A percentile compares a stretch with the other conserved stretches of the same genome.
phyloP scores from a whole-genome alignment of 1,140 invertebrate species.

The Apis cerana region DNA sequence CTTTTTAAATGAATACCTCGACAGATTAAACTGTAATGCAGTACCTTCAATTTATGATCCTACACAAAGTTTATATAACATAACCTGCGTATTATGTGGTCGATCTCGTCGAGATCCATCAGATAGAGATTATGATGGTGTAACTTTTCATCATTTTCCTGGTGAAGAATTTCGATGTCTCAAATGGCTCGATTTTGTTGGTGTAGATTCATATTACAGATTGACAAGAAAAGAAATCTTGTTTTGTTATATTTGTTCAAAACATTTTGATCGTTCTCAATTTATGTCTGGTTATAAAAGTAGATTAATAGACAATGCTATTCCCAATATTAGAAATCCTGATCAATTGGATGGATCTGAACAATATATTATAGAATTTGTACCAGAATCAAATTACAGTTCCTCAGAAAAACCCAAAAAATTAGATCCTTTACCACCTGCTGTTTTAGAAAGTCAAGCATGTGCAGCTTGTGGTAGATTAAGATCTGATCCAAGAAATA shows the following conservation, averaged over 20 bases:
- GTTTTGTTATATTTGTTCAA: slow-evolving; percentile 80
- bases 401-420: slow-evolving; percentile 63
- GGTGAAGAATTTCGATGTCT: slow-evolving; percentile 79
- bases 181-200: slow-evolving; percentile 79
- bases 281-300: slow-evolving; percentile 74
- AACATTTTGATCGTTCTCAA: slow-evolving; percentile 77
- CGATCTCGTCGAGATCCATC: slow-evolving; percentile 74
- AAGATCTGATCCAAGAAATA: slow-evolving; percentile 75
- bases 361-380: slow-evolving; percentile 54
- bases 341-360: slow-evolving; percentile 63
- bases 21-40: slow-evolving; percentile 74
- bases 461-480: slow-evolving; percentile 77
- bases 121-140: slow-evolving; percentile 71
- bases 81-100: slow-evolving; percentile 77
- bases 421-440: slow-evolving; percentile 67
- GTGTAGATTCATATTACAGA: slow-evolving; percentile 78
- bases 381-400: slow-evolving; percentile 57
- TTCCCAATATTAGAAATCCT: slow-evolving; percentile 75
- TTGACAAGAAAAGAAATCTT: slow-evolving; percentile 79
- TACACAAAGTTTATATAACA: slow-evolving; percentile 79
- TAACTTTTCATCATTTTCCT: slow-evolving; percentile 79
- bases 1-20: slow-evolving; percentile 77
- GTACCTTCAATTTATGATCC: slow-evolving; percentile 79
- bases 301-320: slow-evolving; percentile 72
- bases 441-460: slow-evolving; percentile 76